Conservation (phyloP, 2,888 invertebrate genomes). For the Diplazon laetatorius region DNA sequence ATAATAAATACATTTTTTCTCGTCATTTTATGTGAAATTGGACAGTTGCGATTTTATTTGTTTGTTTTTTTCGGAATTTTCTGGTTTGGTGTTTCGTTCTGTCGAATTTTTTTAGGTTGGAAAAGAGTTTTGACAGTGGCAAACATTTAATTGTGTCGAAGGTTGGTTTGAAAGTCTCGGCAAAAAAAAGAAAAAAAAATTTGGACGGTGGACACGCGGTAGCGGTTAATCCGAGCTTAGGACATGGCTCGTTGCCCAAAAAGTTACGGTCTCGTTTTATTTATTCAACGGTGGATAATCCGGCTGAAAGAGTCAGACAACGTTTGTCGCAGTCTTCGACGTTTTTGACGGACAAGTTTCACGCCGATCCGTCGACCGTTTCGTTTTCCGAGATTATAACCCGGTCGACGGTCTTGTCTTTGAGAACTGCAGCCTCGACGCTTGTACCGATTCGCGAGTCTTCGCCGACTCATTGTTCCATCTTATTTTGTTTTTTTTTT, state of each 20-base stretch:
- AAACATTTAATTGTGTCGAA: no score
- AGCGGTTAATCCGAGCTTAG: constrained; percentile 61
- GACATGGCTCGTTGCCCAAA: constrained; percentile 52
- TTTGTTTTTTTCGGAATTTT: no score
- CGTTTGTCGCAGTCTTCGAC: constrained; percentile 52
- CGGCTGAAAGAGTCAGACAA: constrained; percentile 73
- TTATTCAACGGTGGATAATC: constrained; percentile 73
- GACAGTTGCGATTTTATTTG: no score
- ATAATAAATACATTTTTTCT: no score
- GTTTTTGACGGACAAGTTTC: no score
- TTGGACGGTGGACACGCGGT: constrained; percentile 12
- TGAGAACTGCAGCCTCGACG: background rate
- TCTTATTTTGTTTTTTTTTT: constrained; percentile 20
- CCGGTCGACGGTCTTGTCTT: background rate
- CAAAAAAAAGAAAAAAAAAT: constrained; percentile 20
- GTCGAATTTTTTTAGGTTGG: no score
- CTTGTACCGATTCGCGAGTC: constrained; percentile 42
- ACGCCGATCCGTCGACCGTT: constrained; percentile 33
- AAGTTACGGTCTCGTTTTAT: constrained; percentile 56
- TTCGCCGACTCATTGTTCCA: background rate
- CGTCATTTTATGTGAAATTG: no score
- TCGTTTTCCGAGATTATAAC: background rate
- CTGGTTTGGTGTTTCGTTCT: no score
- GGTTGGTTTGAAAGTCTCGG: no score
- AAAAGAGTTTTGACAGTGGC: no score